Evolutionary conservation across 2,888 invertebrate genomes (phyloP), one percentile per base, ranked within the genome.

Genomic region (Trissolcus brochymenae): DNA sequence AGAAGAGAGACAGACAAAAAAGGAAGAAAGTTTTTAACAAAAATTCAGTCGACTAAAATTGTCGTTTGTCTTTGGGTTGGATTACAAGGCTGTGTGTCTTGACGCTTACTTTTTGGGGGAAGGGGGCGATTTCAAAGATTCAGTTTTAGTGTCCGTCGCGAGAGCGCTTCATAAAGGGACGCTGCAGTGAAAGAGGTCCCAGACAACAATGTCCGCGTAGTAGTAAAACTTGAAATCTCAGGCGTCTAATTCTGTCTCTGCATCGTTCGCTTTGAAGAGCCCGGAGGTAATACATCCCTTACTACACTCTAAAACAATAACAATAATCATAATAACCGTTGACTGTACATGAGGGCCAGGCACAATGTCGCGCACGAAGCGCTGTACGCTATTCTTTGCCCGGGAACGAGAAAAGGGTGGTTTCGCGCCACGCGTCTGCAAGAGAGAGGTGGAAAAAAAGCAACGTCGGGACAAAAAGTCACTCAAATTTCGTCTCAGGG

Each of bases 221-320:
- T 41, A 21, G 35, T 41, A 49, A 21, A 75, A 51, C 51, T 57
- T 49, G 17, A 68, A 65, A 51, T 59, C 64, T 50, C 62, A 60
- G 56, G 43, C 61, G 70, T 53, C 65, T 74, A 68, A 65, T 78
- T 66, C 70, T 53, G 65, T 70, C 16, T 62, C 60, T 64, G 21
- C 53, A 19, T 49, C 51, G 25, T 54, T 35, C 35, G 25, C 54
- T 67, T 72, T 67, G 56, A 56, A 59, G 64, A 55, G 40, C 51
- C 51, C 35, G 7, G 51, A 21, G 46, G 66, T 60, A 66, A 73
- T 55, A 60, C 72, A 25, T 43, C 68, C 80, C 84, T 85, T 82
- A 82, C 83, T 46, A 13, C 61, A 19, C 59, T 51, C 82, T 85
- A 86, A 86, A 85, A 81, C 82, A 84, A 82, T 81, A 81, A 80